These are phyloP conservation scores for Eilema griseolum DNA, from an alignment of 2,888 invertebrate species.

Conservation along the genomic window DNA sequence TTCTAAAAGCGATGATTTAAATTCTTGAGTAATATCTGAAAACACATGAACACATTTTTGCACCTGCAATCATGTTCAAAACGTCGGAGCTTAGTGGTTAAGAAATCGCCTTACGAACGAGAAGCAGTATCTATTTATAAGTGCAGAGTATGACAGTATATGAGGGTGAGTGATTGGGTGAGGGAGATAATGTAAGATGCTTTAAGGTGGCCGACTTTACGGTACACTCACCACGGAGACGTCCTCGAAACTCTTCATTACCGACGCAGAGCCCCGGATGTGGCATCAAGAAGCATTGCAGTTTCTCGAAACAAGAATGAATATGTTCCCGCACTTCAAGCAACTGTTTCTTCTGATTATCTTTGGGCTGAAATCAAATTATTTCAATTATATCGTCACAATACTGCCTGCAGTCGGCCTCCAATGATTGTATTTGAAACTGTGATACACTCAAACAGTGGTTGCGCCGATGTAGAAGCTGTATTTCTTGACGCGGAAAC, in stretches of 20 bases:
- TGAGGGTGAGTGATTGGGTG: no score
- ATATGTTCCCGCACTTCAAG: conserved; percentile 96
- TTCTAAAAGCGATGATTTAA: conserved; percentile 92
- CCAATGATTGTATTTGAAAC: no score
- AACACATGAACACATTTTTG: conserved; percentile 28
- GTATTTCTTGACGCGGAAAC: no score
- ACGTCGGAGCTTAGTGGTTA: not conserved
- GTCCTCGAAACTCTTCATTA: conserved; percentile 96
- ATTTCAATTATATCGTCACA: not conserved
- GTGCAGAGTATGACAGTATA: not conserved
- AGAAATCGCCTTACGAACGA: not conserved
- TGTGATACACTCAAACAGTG: no score
- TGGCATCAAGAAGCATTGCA: conserved; percentile 98
- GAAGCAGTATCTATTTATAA: not conserved
- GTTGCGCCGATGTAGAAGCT: no score
- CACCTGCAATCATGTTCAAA: not conserved
- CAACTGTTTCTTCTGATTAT: conserved; percentile 96
- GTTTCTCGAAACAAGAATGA: conserved; percentile 95
- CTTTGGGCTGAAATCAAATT: conserved; percentile 84
- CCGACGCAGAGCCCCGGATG: conserved; percentile 98
- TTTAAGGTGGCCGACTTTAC: no score
- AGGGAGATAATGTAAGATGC: not conserved
- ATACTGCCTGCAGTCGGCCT: not conserved
- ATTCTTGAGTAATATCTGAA: conserved; percentile 96
- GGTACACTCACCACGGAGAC: conserved; percentile 86